A percentile compares a stretch with the other conserved stretches of the same genome.
phyloP scores from a whole-genome alignment of 2,113 vertebrate genomes.

The Mustela nigripes region DNA sequence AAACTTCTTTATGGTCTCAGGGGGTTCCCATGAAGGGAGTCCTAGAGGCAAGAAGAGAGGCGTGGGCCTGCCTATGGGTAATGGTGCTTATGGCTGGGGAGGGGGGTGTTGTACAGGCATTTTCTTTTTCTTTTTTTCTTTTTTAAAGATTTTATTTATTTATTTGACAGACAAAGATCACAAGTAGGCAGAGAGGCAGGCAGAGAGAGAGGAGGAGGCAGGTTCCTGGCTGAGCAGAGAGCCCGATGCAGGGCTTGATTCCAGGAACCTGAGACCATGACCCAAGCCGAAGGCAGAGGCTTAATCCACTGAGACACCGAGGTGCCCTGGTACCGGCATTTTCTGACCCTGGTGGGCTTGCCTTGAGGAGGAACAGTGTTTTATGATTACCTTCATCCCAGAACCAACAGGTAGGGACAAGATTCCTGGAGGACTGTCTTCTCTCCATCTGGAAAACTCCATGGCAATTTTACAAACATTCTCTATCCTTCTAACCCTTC shows the following conservation, averaged over 20 bases:
- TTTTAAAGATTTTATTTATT: too few species aligned
- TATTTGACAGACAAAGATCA: too few species aligned
- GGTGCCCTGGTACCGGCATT: too few species aligned
- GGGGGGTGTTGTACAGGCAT: rapidly evolving
- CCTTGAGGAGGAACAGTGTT: neutral
- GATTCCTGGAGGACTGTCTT: neutral
- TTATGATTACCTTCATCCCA: neutral
- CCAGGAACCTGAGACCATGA: too few species aligned
- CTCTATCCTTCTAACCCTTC: neutral
- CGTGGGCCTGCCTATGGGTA: rapidly evolving
- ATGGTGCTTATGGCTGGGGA: rapidly evolving
- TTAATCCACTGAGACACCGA: too few species aligned
- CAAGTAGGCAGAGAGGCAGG: too few species aligned
- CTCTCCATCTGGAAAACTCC: neutral
- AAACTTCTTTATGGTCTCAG: neutral
- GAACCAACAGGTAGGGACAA: neutral
- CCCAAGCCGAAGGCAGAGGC: too few species aligned
- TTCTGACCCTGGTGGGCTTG: too few species aligned
- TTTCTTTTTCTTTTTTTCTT: neutral
- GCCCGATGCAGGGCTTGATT: too few species aligned
- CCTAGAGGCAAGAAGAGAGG: neutral
- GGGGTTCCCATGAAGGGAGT: neutral
- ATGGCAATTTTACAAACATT: neutral
- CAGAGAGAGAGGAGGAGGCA: too few species aligned
- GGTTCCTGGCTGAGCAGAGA: too few species aligned